Percentiles rank a stretch among this genome's conserved stretches.
These are phyloP conservation scores for Ophioninae sp. DNA, from an alignment of 2,888 invertebrate species.

Conservation along the genomic window DNA sequence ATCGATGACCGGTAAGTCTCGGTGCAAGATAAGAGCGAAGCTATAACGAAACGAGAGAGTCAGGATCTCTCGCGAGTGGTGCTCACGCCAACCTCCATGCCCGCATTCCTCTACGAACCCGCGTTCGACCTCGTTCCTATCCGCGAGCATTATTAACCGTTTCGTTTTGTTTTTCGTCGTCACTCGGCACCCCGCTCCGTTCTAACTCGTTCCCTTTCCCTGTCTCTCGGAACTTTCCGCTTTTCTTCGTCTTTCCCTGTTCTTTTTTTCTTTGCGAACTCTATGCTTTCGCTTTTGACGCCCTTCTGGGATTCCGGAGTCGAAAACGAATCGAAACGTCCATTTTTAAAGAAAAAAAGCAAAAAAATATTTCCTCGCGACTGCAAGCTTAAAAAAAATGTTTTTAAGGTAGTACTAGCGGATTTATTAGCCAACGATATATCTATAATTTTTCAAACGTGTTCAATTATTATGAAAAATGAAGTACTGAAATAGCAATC, in stretches of 20 bases:
- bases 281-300: too few relatives aligned
- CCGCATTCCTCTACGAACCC: conserved; percentile 76
- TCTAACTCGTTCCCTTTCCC: conserved; percentile 12
- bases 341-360: too few relatives aligned
- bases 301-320: too few relatives aligned
- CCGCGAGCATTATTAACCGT: conserved; percentile 64
- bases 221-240: conserved; percentile 5
- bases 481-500: too few relatives aligned
- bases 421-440: too few relatives aligned
- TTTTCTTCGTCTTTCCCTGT: not conserved
- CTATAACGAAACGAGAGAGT: conserved; percentile 37
- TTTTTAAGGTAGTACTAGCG: too few relatives aligned
- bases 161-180: conserved; percentile 67
- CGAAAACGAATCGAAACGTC: too few relatives aligned
- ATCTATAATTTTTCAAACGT: too few relatives aligned
- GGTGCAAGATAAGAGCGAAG: conserved; percentile 10
- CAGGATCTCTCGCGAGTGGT: conserved; percentile 65
- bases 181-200: conserved; percentile 39
- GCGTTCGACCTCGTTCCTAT: conserved; percentile 76
- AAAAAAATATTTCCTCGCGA: too few relatives aligned
- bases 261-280: too few relatives aligned
- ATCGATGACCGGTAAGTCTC: not conserved
- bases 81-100: conserved; percentile 70
- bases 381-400: too few relatives aligned
- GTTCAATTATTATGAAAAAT: too few relatives aligned